Base-by-base conservation (phyloP, 2,797 vertebrate genomes). In the Lindbergichthys nudifrons region DNA sequence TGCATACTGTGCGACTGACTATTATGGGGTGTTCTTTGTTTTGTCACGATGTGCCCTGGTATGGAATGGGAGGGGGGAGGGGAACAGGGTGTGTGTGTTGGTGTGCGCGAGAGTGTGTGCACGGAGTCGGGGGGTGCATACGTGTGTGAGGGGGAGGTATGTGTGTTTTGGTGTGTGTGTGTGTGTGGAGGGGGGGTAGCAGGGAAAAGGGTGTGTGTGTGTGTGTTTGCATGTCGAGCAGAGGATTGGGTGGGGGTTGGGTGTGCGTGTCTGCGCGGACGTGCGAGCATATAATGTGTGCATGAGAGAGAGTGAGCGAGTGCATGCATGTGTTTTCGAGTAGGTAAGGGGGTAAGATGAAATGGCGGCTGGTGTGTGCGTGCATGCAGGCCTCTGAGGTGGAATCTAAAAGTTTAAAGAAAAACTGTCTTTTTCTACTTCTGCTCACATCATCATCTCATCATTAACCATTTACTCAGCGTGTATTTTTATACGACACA, bases 11-110 rank as follows among this genome's bases (percentile, higher is more conserved):
- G 88, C 73, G 70, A 82, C 88, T 71, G 85, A 84, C 79, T 93
- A 94, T 93, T 93, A 94, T 94, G 91, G 91, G 90, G 85, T 94
- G 93, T 93, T 93, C 93, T 95, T 95, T 94, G 93, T 94, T 93
- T 94, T 92, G 93, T 93, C 90, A 93, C 90, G 81, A 92, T 90
- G 91, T 93, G 93, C 90, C 92, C 89, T 93, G 88, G 85, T 93
- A 93, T 92, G 91, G 89, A 89, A 90, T 80, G 69, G 87, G 87
- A 88, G 87, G 91, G 88, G 83, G 85, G 88, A 86, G 84, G 88
- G 86, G 87, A 84, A 79, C 67, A 52, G 81, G 39, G 86, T 82
- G 84, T 80, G 86, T 65, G 63, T 60, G 26, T 47, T 46, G 45
- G 60, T 14, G 71, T 57, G 83, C 72, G 10, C 30, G 21, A 41